Conservation (phyloP, 2,113 vertebrate genomes). For the Ardeotis arabs region DNA sequence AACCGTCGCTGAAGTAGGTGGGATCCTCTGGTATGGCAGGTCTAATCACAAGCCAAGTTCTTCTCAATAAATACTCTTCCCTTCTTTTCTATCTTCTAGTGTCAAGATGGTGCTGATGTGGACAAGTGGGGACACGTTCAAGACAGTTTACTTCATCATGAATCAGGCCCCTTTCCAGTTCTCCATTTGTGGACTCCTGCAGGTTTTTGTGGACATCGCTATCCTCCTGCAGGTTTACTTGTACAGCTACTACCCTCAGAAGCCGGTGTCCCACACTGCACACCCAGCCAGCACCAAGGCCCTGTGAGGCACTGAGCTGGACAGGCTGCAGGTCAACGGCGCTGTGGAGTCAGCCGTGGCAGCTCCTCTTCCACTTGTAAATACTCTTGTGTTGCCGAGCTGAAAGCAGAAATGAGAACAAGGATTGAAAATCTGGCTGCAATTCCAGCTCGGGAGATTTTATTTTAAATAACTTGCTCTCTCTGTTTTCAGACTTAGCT, state of each 20-base stretch:
- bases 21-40: background rate
- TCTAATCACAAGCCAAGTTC: background rate
- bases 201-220: conserved; percentile 90
- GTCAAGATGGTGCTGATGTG: conserved; percentile 99
- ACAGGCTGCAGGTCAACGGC: background rate
- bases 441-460: background rate
- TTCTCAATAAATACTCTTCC: background rate
- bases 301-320: conserved; percentile 74
- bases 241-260: conserved; percentile 88
- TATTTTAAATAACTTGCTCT: background rate
- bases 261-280: conserved; percentile 80
- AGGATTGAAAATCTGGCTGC: background rate
- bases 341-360: background rate
- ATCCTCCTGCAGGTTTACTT: conserved; percentile 93
- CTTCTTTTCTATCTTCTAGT: conserved; percentile 65
- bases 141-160: conserved; percentile 94
- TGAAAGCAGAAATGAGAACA: conserved; percentile 13
- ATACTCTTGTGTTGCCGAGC: background rate
- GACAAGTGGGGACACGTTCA: conserved; percentile 96
- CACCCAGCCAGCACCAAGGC: conserved; percentile 91
- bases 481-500: conserved; percentile 17
- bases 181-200: conserved; percentile 92
- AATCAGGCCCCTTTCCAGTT: conserved; percentile 95
- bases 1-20: background rate
- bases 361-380: background rate